A percentile compares a stretch with the other conserved stretches of the same genome.
These are phyloP conservation scores for Portevinia maculata DNA, from an alignment of 2,888 invertebrate genomes.

Conservation along the genomic window DNA sequence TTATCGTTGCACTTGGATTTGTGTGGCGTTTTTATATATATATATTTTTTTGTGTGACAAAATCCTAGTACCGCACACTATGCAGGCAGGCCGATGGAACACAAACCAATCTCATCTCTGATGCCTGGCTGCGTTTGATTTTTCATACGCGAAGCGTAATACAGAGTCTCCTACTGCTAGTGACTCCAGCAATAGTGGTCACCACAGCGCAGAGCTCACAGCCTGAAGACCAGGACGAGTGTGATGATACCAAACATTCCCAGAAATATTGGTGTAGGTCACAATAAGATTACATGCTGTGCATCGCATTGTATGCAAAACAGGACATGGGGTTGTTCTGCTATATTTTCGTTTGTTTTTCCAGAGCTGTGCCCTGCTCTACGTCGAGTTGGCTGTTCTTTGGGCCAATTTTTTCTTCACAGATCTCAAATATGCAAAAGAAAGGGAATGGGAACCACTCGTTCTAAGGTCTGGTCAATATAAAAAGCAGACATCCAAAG, in stretches of 20 bases:
- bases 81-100: constrained; percentile 2
- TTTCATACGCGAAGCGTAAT: constrained; percentile 67
- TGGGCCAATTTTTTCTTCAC: constrained; percentile 28
- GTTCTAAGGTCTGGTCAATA: constrained; percentile 31
- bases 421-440: constrained; percentile 55
- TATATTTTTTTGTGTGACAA: constrained; percentile 4
- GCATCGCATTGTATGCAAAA: constrained; percentile 83
- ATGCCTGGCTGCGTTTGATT: constrained; percentile 69
- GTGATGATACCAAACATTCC: constrained; percentile 79
- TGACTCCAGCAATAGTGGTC: constrained; percentile 48
- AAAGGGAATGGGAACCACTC: constrained; percentile 66
- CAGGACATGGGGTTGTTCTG: constrained; percentile 75
- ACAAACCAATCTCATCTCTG: constrained; percentile 64
- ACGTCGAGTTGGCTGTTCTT: constrained; percentile 19
- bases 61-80: constrained; percentile 59
- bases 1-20: constrained; percentile 58
- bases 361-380: constrained; percentile 45
- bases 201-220: constrained; percentile 7
- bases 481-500: constrained; percentile 18
- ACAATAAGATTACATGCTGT: constrained; percentile 83
- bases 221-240: constrained; percentile 57
- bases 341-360: constrained; percentile 73
- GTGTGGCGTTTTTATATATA: constrained; percentile 18
- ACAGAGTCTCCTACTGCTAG: constrained; percentile 67
- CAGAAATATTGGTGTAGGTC: constrained; percentile 83